Conservation (phyloP, 35 echinoderm and acorn worm species). For the Nesometra sesokonis region DNA sequence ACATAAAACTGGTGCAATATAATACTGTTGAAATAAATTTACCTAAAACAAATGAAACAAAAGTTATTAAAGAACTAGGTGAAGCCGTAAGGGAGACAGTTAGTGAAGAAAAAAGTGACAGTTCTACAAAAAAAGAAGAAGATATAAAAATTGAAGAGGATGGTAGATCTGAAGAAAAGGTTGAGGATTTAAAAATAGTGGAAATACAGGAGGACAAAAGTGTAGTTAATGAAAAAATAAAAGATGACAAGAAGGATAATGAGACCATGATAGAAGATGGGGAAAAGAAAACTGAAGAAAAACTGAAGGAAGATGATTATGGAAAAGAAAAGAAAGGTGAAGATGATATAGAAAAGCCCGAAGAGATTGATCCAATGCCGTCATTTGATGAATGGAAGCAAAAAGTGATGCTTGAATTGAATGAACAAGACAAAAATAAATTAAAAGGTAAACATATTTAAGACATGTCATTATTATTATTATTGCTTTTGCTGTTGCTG, state of each 20-base stretch:
- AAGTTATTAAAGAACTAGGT: background rate
- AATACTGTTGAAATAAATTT: background rate
- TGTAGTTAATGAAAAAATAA: background rate
- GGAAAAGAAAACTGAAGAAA: background rate
- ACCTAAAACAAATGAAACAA: background rate
- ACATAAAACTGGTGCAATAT: background rate
- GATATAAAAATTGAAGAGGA: slow-evolving; percentile 4
- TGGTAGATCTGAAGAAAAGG: background rate
- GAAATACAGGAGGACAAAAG: background rate
- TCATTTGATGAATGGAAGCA: slow-evolving; percentile 79
- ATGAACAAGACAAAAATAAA: slow-evolving; percentile 26
- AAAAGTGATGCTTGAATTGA: slow-evolving; percentile 44
- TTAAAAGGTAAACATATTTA: too few species aligned
- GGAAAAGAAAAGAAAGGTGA: background rate
- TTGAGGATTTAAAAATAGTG: background rate
- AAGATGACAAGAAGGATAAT: background rate
- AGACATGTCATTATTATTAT: too few species aligned
- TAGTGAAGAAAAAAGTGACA: background rate
- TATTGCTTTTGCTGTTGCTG: too few species aligned
- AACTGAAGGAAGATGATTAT: background rate
- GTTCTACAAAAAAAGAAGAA: background rate
- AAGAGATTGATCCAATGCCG: slow-evolving; percentile 35
- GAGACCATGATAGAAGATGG: background rate
- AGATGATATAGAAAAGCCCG: background rate
- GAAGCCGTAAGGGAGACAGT: background rate